Evolutionary conservation across 2,797 vertebrate species (phyloP).

Genomic region (Rachycentron canadum): DNA sequence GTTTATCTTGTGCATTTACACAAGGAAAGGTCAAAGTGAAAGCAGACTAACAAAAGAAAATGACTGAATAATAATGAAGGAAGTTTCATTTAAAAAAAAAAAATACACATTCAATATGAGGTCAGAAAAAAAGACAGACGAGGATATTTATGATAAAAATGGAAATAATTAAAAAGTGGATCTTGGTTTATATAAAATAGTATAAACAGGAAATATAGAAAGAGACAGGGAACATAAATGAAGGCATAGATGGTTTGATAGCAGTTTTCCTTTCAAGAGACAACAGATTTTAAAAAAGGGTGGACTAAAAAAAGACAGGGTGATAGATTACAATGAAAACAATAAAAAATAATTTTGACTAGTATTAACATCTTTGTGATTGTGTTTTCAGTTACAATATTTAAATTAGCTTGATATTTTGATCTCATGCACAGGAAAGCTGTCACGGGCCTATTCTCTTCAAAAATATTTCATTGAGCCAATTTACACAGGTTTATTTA

Average conservation of each 20-base stretch:
- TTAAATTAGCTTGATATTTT: conserved; percentile 2
- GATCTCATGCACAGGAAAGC: not conserved
- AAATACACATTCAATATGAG: not conserved
- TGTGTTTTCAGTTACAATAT: not conserved
- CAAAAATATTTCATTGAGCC: not conserved
- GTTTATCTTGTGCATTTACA: not conserved
- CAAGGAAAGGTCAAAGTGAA: not conserved
- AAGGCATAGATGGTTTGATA: not conserved
- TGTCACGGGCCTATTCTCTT: conserved; percentile 2
- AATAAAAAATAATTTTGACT: not conserved
- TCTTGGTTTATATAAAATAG: not conserved
- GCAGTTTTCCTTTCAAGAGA: too few relatives aligned
- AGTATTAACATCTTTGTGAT: not conserved
- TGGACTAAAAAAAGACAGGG: not conserved
- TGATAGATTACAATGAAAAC: not conserved
- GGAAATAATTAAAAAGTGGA: not conserved
- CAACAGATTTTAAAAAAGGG: too few relatives aligned
- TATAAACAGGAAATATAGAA: not conserved
- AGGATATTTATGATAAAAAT: not conserved
- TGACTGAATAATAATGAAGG: not conserved
- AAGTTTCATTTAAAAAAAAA: not conserved
- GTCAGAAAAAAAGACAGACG: not conserved
- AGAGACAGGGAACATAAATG: conserved; percentile 10
- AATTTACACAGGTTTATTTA: not conserved
- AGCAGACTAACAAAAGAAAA: conserved; percentile 2